Evolutionary conservation across 2,797 vertebrate genomes (phyloP).

Genomic region (Chrosomus eos): DNA sequence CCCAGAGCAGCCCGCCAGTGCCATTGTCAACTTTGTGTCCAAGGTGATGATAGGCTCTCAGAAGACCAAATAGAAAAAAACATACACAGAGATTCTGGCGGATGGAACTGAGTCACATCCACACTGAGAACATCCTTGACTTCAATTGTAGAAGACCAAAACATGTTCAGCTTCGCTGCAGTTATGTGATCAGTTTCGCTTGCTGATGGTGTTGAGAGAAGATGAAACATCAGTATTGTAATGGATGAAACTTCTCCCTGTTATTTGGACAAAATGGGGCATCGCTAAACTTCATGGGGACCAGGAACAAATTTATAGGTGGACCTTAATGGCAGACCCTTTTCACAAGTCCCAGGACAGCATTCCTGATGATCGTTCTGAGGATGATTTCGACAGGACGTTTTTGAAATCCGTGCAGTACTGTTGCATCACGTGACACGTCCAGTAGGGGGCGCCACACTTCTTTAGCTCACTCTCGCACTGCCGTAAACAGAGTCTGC

Average conservation of each 20-base stretch:
- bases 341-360: not conserved
- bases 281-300: not conserved
- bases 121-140: not conserved
- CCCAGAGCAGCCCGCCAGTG: constrained; percentile 94
- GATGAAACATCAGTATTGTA: not conserved
- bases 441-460: constrained; percentile 42
- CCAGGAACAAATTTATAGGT: not conserved
- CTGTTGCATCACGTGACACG: not conserved
- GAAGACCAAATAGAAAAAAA: constrained; percentile 76
- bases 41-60: constrained; percentile 97
- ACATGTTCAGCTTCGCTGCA: not conserved
- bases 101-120: not conserved
- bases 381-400: not conserved
- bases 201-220: not conserved
- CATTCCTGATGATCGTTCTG: not conserved
- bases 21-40: constrained; percentile 97
- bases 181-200: not conserved
- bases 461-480: constrained; percentile 29
- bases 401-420: not conserved
- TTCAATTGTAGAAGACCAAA: not conserved
- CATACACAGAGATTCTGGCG: not conserved
- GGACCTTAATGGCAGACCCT: not conserved
- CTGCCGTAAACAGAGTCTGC: constrained; percentile 20
- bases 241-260: not conserved
- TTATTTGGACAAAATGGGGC: not conserved